A percentile compares a stretch with the other conserved stretches of the same genome.
Conservation (phyloP, 92 coral and sea anemone genomes). For the Palythoa grandiflora region DNA sequence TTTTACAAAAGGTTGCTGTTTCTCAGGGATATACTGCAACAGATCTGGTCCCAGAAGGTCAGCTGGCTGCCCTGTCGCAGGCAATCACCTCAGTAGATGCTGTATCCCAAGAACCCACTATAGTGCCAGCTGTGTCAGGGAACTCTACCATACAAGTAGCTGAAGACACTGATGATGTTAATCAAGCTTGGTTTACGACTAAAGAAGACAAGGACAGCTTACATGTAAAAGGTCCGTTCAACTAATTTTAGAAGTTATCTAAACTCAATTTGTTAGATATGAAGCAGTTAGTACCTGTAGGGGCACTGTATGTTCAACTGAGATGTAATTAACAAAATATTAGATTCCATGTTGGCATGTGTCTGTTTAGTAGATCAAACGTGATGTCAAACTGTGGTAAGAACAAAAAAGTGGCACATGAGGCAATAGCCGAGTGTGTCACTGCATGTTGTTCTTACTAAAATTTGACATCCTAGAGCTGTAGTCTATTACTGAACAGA, state of each 20-base stretch:
- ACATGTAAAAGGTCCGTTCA: constrained; percentile 86
- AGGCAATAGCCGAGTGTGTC: too few species aligned
- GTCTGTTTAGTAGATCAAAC: too few species aligned
- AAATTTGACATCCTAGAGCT: too few species aligned
- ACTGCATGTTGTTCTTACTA: too few species aligned
- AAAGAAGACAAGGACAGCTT: constrained; percentile 94
- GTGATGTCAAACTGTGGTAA: too few species aligned
- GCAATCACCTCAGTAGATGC: constrained; percentile 65
- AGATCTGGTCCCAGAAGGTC: constrained; percentile 9
- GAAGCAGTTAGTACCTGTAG: too few species aligned
- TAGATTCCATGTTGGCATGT: too few species aligned
- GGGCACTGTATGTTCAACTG: too few species aligned
- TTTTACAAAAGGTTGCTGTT: constrained; percentile 5
- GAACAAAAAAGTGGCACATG: too few species aligned
- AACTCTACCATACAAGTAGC: constrained; percentile 42
- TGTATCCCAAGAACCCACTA: constrained; percentile 74
- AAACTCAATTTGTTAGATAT: too few species aligned
- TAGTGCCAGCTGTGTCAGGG: constrained; percentile 72
- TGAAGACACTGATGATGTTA: constrained; percentile 81
- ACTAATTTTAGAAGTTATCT: neutral
- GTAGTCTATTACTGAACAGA: too few species aligned
- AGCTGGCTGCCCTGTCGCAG: constrained; percentile 39
- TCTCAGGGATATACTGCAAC: constrained; percentile 28
- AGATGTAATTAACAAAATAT: too few species aligned
- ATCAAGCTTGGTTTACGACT: constrained; percentile 99